These are phyloP conservation scores for Myrmecobius fasciatus DNA, from an alignment of 2,113 vertebrate genomes.

Conservation along the genomic window DNA sequence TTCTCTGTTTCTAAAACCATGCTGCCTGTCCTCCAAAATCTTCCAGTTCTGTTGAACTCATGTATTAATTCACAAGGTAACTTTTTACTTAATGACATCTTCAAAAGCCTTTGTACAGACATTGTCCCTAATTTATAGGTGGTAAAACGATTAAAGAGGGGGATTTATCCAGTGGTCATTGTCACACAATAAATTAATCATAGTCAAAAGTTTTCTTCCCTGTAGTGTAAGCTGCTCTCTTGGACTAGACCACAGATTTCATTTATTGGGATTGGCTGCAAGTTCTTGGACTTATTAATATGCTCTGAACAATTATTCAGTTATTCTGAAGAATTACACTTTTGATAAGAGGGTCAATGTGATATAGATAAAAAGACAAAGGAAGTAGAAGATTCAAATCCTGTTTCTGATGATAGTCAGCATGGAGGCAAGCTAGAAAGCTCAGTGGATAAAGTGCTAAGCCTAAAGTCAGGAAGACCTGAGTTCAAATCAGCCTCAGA, in stretches of 20 bases:
- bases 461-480: no score
- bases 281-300: background rate
- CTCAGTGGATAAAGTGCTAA: no score
- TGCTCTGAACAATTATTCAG: background rate
- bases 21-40: background rate
- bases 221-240: background rate
- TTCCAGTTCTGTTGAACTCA: background rate
- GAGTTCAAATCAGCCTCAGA: no score
- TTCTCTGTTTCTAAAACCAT: background rate
- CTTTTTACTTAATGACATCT: background rate
- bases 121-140: background rate
- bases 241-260: background rate
- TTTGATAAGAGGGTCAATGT: background rate
- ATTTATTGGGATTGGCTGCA: background rate
- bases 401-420: background rate
- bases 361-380: background rate
- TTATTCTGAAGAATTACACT: background rate
- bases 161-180: background rate
- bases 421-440: no score
- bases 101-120: background rate
- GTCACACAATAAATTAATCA: background rate
- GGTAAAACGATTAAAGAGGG: background rate
- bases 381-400: background rate
- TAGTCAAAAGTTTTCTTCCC: background rate
- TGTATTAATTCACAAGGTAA: background rate